Evolutionary conservation across 2,797 vertebrate genomes (phyloP).

Genomic region (Coregonus ussuriensis): DNA sequence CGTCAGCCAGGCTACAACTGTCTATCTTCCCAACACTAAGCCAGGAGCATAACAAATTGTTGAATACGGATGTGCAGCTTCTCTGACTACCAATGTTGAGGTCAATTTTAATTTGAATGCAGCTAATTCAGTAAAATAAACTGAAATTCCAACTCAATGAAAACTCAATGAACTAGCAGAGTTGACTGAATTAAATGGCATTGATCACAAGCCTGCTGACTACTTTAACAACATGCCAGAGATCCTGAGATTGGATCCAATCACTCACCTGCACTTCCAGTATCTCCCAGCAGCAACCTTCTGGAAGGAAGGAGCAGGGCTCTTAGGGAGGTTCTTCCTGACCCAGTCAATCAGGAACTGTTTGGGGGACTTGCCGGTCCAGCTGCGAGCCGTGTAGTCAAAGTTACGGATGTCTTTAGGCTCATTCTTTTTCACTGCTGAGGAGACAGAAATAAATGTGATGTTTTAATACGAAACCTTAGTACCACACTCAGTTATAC

Average conservation of each 20-base stretch:
- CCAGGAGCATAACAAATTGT: background rate
- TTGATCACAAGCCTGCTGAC: background rate
- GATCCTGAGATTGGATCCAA: background rate
- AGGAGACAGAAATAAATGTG: background rate
- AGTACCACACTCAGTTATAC: background rate
- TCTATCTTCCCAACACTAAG: background rate
- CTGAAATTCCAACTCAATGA: background rate
- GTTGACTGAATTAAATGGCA: background rate
- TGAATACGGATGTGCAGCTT: background rate
- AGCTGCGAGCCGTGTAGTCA: constrained; percentile 95
- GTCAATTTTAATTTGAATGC: background rate
- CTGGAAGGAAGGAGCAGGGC: constrained; percentile 88
- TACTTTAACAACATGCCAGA: background rate
- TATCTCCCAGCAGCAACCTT: constrained; percentile 90
- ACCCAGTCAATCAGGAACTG: constrained; percentile 99
- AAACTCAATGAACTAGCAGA: background rate
- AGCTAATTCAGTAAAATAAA: background rate
- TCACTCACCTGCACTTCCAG: constrained; percentile 90
- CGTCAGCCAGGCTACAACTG: background rate
- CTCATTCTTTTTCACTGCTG: constrained; percentile 84
- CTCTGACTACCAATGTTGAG: background rate
- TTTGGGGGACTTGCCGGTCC: constrained; percentile 98
- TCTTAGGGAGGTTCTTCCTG: constrained; percentile 93
- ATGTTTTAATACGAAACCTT: background rate
- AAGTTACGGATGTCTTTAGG: constrained; percentile 91